Evolutionary conservation across 2,888 invertebrate genomes (phyloP), one percentile per base, ranked within the genome.

Genomic region (Muscina levida): DNA sequence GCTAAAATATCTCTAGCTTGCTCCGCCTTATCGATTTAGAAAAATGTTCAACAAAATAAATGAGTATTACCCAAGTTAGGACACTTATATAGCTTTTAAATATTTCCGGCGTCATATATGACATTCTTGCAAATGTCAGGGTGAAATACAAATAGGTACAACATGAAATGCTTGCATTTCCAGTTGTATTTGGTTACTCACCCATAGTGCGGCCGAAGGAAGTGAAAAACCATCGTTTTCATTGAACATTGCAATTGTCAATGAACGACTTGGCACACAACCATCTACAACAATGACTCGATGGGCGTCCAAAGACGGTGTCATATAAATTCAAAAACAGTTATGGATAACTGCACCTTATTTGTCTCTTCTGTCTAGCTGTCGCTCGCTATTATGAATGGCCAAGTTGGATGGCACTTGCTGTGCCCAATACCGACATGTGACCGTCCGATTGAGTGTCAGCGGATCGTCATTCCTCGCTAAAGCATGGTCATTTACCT

Each of bases 341-440:
- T 62, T 62, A 42, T 13, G 37, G 17, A 57, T 8, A 57, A 31
- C 57, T 15, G 15, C 57, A 10, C 37, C 57, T 57, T 57, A 57
- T 57, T 13, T 56, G 56, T 26, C 56, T 4, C 2, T 19, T 56
- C n/a, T 17, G 56, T 56, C 26, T 53, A 5, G 19, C 11, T 57
- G 31, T 15, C 57, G 26, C 24, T 57, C 15, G 10, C 15, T 57
- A 11, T 31, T 31, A 57, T 57, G 57, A 57, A 56, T 56, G 56
- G 56, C 6, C 1, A 26, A 56, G n/a, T 24, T 6, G 17, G 6
- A 11, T 51, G 51, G n/a, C 51, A 22, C 51, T 6, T 57, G 57
- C 13, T 62, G 57, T 57, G 31, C n/a, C 15, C 31, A 15, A 26
- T 17, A 19, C 59, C 31, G 39, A 37, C 22, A 59, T 59, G 59